Percentiles rank a stretch among this genome's conserved stretches.
phyloP scores from a whole-genome alignment of 1,140 invertebrate species.

The Bombyx mandarina region DNA sequence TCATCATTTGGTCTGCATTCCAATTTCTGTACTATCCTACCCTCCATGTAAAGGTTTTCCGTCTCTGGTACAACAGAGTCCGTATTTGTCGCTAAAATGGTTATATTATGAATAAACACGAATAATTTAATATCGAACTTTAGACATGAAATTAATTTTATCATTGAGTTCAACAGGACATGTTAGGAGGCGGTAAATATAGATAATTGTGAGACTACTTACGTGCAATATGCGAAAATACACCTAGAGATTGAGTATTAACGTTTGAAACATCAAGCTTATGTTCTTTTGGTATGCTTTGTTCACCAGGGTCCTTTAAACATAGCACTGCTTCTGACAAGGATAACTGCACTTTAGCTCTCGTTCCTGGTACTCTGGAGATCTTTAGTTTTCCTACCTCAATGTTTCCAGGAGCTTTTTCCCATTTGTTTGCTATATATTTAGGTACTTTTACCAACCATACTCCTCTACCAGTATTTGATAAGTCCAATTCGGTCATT shows the following conservation, averaged over 20 bases:
- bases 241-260: slow-evolving; percentile 88
- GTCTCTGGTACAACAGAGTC: slow-evolving; percentile 80
- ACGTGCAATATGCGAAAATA: slow-evolving; percentile 87
- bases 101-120: background rate
- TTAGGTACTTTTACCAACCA: slow-evolving; percentile 98
- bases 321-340: slow-evolving; percentile 76
- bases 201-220: slow-evolving; percentile 36
- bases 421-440: slow-evolving; percentile 93
- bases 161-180: background rate
- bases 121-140: background rate
- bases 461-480: slow-evolving; percentile 89
- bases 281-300: slow-evolving; percentile 90
- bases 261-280: slow-evolving; percentile 91
- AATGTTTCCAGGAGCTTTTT: slow-evolving; percentile 80
- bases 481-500: slow-evolving; percentile 86
- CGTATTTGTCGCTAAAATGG: slow-evolving; percentile 69
- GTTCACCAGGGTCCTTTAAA: slow-evolving; percentile 78
- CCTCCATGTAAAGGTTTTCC: slow-evolving; percentile 91
- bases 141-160: no score
- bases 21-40: slow-evolving; percentile 93
- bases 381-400: slow-evolving; percentile 74
- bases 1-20: slow-evolving; percentile 94
- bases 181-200: background rate
- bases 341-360: slow-evolving; percentile 72
- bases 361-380: slow-evolving; percentile 70